phyloP scores from a whole-genome alignment of 2,888 invertebrate genomes.

The Pheosia tremula region DNA sequence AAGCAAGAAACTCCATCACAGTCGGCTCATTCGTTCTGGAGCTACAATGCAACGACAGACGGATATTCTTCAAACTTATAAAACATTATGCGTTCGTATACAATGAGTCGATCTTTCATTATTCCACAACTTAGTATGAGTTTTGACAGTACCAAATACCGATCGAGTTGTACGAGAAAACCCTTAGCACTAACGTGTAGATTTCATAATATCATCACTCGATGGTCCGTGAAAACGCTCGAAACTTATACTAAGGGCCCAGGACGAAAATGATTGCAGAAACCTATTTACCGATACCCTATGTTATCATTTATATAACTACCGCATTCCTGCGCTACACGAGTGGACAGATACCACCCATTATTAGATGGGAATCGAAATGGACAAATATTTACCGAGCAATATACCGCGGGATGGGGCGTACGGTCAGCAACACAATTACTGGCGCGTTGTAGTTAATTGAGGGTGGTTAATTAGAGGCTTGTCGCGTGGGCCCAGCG shows the following conservation, averaged over 20 bases:
- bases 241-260: not conserved
- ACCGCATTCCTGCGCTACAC: slow-evolving; percentile 4
- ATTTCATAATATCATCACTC: too few relatives aligned
- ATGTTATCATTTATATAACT: slow-evolving; percentile 9
- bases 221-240: too few relatives aligned
- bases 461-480: slow-evolving; percentile 74
- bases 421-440: slow-evolving; percentile 61
- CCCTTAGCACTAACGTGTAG: too few relatives aligned
- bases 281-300: not conserved
- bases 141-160: too few relatives aligned
- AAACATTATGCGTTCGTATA: too few relatives aligned
- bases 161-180: too few relatives aligned
- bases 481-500: slow-evolving; percentile 67
- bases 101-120: too few relatives aligned
- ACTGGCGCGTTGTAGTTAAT: slow-evolving; percentile 65
- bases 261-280: not conserved
- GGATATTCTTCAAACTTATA: too few relatives aligned
- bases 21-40: too few relatives aligned
- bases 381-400: slow-evolving; percentile 28
- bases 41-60: too few relatives aligned
- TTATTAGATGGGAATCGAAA: slow-evolving; percentile 8
- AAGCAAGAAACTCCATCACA: too few relatives aligned
- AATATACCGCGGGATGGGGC: slow-evolving; percentile 30
- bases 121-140: too few relatives aligned
- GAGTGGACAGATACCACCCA: slow-evolving; percentile 1